These are phyloP conservation scores for Tetranychus truncatus DNA, from an alignment of 2,888 invertebrate species.

Conservation along the genomic window DNA sequence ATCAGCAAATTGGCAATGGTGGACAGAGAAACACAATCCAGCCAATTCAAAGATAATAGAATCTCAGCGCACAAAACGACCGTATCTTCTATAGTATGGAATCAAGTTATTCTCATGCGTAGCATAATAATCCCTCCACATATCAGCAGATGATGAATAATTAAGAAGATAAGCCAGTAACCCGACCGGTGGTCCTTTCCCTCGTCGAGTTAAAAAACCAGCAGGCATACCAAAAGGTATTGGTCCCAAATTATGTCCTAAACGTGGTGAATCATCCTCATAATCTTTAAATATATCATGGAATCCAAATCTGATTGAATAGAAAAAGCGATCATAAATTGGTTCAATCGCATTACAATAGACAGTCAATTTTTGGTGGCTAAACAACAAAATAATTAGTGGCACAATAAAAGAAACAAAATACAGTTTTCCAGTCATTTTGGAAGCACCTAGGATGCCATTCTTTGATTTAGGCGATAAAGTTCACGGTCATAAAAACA, in stretches of 20 bases:
- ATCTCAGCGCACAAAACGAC: neutral
- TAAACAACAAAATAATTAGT: neutral
- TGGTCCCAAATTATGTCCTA: neutral
- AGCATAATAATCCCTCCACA: slow-evolving; percentile 6
- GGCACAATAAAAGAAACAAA: neutral
- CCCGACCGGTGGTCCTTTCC: slow-evolving; percentile 12
- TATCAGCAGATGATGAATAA: neutral
- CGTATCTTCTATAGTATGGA: neutral
- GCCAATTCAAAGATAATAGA: neutral
- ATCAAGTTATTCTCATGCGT: neutral
- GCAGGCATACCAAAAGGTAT: slow-evolving; percentile 17
- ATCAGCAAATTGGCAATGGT: neutral
- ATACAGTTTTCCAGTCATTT: no score
- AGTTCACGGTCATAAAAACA: no score
- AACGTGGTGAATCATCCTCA: neutral
- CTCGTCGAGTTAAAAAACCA: slow-evolving; percentile 14
- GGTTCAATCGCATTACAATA: neutral
- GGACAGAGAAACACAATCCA: neutral
- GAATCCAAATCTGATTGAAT: slow-evolving; percentile 3
- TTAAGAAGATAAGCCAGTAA: slow-evolving; percentile 14
- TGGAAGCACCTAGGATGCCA: no score
- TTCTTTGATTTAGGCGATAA: no score
- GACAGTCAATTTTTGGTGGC: neutral
- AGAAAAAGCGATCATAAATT: slow-evolving; percentile 1
- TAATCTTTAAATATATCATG: slow-evolving; percentile 8